Evolutionary conservation across 2,888 invertebrate genomes (phyloP).

Genomic region (Oligia strigilis): DNA sequence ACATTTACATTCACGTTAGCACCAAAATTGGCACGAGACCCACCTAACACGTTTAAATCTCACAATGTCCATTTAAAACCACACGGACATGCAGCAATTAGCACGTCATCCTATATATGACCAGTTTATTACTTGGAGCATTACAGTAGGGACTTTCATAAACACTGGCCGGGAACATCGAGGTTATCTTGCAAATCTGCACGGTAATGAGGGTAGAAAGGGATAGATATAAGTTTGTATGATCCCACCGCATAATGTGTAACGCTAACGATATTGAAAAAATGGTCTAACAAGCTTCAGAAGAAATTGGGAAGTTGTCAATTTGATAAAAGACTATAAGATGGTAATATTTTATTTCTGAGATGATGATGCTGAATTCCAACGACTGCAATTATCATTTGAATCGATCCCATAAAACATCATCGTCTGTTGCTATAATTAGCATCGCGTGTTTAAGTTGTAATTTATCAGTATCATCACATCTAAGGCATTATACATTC

Average conservation of each 20-base stretch:
- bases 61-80: constrained; percentile 25
- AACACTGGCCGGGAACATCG: constrained; percentile 69
- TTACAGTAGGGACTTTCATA: constrained; percentile 71
- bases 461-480: constrained; percentile 13
- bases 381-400: background rate
- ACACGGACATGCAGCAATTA: constrained; percentile 49
- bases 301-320: constrained; percentile 19
- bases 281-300: constrained; percentile 17
- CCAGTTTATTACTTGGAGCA: constrained; percentile 72
- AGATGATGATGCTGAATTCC: background rate
- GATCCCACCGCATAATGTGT: constrained; percentile 48
- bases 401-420: background rate
- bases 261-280: constrained; percentile 51
- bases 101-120: constrained; percentile 47
- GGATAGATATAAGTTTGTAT: constrained; percentile 64
- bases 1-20: background rate
- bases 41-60: constrained; percentile 1
- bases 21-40: background rate
- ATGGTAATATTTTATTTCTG: background rate
- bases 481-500: background rate
- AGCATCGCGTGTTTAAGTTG: background rate
- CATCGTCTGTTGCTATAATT: background rate
- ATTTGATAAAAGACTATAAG: background rate
- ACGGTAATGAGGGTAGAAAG: constrained; percentile 72
- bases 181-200: constrained; percentile 74